Base-by-base conservation (phyloP, 2,797 vertebrate genomes). In the Schizothorax lantsangensis region DNA sequence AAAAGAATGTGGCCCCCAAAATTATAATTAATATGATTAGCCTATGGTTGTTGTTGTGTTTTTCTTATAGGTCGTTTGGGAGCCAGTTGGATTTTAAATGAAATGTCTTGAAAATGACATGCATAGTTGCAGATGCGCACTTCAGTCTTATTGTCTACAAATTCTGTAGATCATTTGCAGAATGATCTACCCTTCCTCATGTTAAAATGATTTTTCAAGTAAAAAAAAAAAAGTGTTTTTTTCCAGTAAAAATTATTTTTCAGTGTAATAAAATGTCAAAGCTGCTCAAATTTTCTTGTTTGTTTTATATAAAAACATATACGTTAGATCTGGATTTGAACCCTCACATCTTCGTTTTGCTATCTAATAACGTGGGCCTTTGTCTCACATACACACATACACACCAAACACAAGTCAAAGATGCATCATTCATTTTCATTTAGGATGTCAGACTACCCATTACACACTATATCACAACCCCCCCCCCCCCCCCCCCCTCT, bases 371-470 rank as follows among this genome's bases (percentile, higher is more conserved):
- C 5, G 0, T 26, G 71, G 23, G 10, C 21, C 36, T 40, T 5
- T 33, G 57, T 21, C 23, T 52, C 57, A 52, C 33, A 30, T 33
- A 52, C 30, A 8, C 54, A 49, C 43, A 30, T 47, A 49, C 30
- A 8, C 73, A 72, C 4, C 23, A 66, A 17, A n/a, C 40, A 68
- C 38, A 81, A 43, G 15, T 66, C 30, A 52, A 69, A 69, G 6
- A 66, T 47, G 15, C 23, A 73, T 84, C 54, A 64, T 87, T 84
- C 80, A 74, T 87, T 84, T 87, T 84, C 66, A 80, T 84, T 84
- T 73, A 79, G 52, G 33, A 45, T 43, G 54, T 74, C 66, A 66
- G 54, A 14, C 30, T 52, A 38, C 21, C 23, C 19, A 49, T 78
- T 40, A 43, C 36, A 45, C 33, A 66, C 36, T 19, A 11, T 9